Percentiles rank a stretch among this genome's conserved stretches.
phyloP scores from a whole-genome alignment of 2,113 vertebrate species.

The Xiphorhynchus elegans region DNA sequence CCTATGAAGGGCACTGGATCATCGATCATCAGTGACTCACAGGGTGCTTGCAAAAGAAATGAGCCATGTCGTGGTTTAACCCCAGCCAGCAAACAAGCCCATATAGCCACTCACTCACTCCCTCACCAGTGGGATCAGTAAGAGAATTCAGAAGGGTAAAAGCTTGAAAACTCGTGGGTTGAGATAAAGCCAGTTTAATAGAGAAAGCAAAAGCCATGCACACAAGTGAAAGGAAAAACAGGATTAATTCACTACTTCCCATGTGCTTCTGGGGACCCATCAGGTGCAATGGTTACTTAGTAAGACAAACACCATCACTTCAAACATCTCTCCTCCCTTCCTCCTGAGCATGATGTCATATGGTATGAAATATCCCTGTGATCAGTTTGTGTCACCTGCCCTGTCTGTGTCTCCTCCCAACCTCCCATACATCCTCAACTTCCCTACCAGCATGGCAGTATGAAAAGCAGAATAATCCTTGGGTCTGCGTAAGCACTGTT shows the following conservation, averaged over 20 bases:
- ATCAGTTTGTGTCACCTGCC: not conserved
- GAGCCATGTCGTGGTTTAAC: not conserved
- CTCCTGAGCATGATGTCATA: not conserved
- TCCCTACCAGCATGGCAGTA: not conserved
- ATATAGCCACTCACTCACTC: not conserved
- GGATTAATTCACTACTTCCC: not conserved
- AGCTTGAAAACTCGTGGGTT: not conserved
- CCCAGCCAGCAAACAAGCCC: not conserved
- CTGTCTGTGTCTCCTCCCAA: not conserved
- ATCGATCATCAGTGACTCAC: not conserved
- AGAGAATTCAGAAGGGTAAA: not conserved
- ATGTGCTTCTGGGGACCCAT: not conserved
- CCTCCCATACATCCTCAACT: not conserved
- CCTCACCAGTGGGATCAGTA: not conserved
- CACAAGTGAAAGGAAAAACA: not conserved
- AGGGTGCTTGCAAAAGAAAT: not conserved
- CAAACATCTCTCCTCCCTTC: not conserved
- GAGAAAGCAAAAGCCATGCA: not conserved
- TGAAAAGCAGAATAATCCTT: not conserved
- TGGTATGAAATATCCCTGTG: fast-evolving
- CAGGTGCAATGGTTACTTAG: not conserved
- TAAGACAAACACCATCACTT: not conserved
- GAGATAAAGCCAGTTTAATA: not conserved
- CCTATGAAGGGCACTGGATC: fast-evolving
- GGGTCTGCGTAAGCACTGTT: not conserved